Conservation (phyloP, 1,140 invertebrate species). For the Drosophila teissieri region DNA sequence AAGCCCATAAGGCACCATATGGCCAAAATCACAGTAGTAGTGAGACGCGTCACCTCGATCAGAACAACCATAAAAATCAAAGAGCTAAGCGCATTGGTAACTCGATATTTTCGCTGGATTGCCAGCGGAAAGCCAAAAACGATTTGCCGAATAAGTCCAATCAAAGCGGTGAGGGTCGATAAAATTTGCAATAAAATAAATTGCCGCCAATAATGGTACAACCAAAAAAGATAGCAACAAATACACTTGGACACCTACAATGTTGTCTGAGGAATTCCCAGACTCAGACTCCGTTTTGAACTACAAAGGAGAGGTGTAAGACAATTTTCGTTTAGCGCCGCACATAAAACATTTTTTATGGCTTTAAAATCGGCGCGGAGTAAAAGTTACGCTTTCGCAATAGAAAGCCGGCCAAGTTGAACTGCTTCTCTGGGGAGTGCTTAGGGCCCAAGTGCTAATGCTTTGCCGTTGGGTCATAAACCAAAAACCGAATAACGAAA, state of each 20-base stretch:
- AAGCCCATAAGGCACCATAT: conserved; percentile 12
- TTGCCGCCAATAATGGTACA: conserved; percentile 60
- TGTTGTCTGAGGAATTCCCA: conserved; percentile 38
- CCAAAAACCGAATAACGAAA: conserved; percentile 50
- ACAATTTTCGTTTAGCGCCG: conserved; percentile 70
- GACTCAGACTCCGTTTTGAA: conserved; percentile 3
- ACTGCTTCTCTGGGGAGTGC: conserved; percentile 63
- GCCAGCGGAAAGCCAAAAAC: conserved; percentile 38
- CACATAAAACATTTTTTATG: conserved; percentile 81
- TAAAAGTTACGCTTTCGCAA: conserved; percentile 81
- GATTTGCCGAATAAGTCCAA: conserved; percentile 50
- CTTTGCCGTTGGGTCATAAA: conserved; percentile 58
- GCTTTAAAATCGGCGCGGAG: conserved; percentile 77
- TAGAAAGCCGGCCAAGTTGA: conserved; percentile 54
- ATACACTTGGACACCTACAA: conserved; percentile 47
- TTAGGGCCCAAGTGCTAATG: conserved; percentile 49
- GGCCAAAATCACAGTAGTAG: conserved; percentile 32
- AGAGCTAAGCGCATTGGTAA: conserved; percentile 70
- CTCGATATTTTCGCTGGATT: conserved; percentile 65
- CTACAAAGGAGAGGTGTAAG: conserved; percentile 67
- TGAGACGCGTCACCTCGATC: conserved; percentile 22
- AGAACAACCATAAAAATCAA: conserved; percentile 55
- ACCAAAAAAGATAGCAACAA: not conserved
- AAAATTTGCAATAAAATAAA: conserved; percentile 83
- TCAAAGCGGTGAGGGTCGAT: conserved; percentile 69